Evolutionary conservation across 2,888 invertebrate species (phyloP), one percentile per base, ranked within the genome.

Genomic region (Andrena flavipes): DNA sequence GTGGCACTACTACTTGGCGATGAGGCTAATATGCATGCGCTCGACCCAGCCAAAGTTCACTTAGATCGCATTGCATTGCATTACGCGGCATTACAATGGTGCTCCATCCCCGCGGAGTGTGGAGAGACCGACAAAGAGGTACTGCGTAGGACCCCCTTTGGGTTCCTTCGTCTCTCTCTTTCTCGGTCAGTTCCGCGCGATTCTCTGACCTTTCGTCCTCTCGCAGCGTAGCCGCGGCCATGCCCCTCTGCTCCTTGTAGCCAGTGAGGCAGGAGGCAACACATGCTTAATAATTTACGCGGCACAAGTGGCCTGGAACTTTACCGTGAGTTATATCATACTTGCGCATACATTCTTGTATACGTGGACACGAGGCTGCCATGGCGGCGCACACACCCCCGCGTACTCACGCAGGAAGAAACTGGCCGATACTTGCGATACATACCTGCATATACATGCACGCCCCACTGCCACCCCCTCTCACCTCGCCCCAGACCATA

Each of bases 241-340:
- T 5, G 13, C 54, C 59, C 54, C 59, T 65, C 70, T 51, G 33
- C 64, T n/a, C 65, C 42, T 10, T 48, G 42, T 60, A 48, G 70
- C 29, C 64, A 10, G 64, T 76, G 73, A 84, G 88, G 88, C 84
- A 85, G 87, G 42, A 82, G 88, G 88, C 88, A 90, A 90, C 88
- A 89, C 88, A 88, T 89, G 92, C 88, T 92, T 89, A 92, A 91
- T 91, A 91, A 91, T 91, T 92, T 91, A 91, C 91, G 85, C 82
- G 81, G 88, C 88, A 88, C 91, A 90, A 91, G 92, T 91, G 91
- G 89, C 86, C 89, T 87, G 91, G 88, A 91, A 91, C 91, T 91
- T 91, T 87, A 87, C 78, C 84, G 82, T 91, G 91, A 91, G 91
- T 91, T 91, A 92, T 91, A 89, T 87, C 88, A 88, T 88, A 89